Evolutionary conservation across 2,888 invertebrate genomes (phyloP), one percentile per base, ranked within the genome.

Genomic region (Himalopsyche tibetana): DNA sequence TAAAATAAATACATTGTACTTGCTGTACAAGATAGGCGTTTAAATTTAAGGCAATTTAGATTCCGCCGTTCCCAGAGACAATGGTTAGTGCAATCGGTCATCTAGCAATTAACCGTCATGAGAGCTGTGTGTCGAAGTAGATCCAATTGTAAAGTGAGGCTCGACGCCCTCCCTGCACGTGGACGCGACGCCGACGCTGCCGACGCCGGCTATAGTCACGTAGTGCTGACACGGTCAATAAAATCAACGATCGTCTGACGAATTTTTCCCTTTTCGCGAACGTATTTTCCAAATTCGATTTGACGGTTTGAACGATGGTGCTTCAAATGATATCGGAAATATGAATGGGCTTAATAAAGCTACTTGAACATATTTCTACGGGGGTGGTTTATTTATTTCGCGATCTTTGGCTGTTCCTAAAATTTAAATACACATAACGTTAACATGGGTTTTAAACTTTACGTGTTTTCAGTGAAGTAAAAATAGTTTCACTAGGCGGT

Each of bases 161-260:
- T 63, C 63, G 63, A 19, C 63, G 63, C 63, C 51, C 51, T 51
- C 15, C 51, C 51, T 51, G 8, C 51, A 51, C 51, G 51, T 51
- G 51, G 63, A 63, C 63, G 63, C 63, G n/a, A 63, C 51, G 51
- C 63, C 63, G 19, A 63, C 63, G n/a, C 56, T 8, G 56, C 56
- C n/a, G n/a, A 56, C 56, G 63, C 63, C n/a, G 63, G 63, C 63
- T 63, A 63, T 63, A 63, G 63, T 63, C 63, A 63, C 63, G 63
- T 63, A 19, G 19, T 63, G 63, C 63, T 63, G 63, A 63, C 63
- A 63, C 63, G 63, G 63, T 63, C 63, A 63, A 63, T 63, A 63
- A 63, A 63, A 63, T 63, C 63, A 63, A 63, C 63, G 63, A 28
- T n/a, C 63, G 63, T 63, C 63, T 63, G 63, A 63, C 63, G 63